Base-by-base conservation (phyloP, 2,888 invertebrate genomes). In the Dryomyza anilis region DNA sequence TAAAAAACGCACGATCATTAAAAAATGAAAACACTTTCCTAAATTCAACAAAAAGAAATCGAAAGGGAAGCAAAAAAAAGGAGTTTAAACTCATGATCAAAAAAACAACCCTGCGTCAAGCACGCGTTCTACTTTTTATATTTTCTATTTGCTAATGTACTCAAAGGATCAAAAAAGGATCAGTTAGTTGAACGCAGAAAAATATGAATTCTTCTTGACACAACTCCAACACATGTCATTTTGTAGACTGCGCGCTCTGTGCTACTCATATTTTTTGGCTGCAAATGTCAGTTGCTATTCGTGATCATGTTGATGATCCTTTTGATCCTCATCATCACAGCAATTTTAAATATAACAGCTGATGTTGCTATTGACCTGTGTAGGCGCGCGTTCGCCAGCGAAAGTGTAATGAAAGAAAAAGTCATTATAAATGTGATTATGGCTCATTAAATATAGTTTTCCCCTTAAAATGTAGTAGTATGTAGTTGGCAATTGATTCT, bases 141-240 rank as follows among this genome's bases (percentile, higher is more conserved):
- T 29, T 30, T 57, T 60, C 29, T 48, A 7, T 23, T 43, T 48
- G 8, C 14, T 23, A 3, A 25, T 1, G 25, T 5, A 3, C 14
- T 14, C 4, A n/a, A 39, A 23, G 6, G 14, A 5, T 3, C 23
- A n/a, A 14, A n/a, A 56, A 56, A 56, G 56, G 57, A 57, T 57
- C 57, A 57, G 25, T n/a, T 23, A 21, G 33, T 10, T 14, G 29
- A 36, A 27, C 19, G 29, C 45, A 16, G 19, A 39, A 3, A 61
- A 52, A 61, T 39, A 61, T 48, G 39, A 43, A 61, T 30, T 53
- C 33, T 61, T 53, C 29, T 29, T 61, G 61, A 61, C 61, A 61
- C 52, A 53, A 61, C 61, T 61, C 61, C 39, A 61, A 39, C 61
- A 61, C 61, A 61, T 61, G 61, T 53, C 61, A 53, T 29, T 21